These are phyloP conservation scores for Caenorhabditis brenneri DNA, from an alignment of 1,140 invertebrate genomes.

Conservation along the genomic window DNA sequence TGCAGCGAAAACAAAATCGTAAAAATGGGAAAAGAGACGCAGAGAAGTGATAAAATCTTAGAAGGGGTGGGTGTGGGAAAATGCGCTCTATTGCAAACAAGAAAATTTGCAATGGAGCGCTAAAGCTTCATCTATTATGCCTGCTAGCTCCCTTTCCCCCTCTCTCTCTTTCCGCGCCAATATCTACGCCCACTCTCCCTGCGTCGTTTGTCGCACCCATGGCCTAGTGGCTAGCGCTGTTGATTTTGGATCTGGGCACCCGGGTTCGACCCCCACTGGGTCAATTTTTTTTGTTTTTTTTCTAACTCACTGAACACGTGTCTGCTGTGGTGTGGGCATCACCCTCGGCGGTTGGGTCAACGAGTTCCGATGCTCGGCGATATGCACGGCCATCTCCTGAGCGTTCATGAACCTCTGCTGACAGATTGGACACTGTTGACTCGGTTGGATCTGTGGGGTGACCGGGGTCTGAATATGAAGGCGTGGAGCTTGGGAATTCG, in stretches of 20 bases:
- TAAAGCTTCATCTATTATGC: no score
- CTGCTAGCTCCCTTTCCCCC: no score
- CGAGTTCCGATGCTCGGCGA: conserved; percentile 58
- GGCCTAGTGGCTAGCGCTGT: no score
- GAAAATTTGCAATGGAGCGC: no score
- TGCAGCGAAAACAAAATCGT: background rate
- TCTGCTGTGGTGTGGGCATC: background rate
- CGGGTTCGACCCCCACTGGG: no score
- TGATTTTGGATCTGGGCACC: no score
- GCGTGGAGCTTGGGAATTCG: background rate
- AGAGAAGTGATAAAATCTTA: background rate
- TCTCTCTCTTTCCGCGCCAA: no score
- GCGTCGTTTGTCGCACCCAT: no score
- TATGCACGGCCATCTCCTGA: conserved; percentile 53
- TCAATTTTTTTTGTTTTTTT: no score
- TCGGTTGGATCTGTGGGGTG: background rate
- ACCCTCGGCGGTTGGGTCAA: conserved; percentile 29
- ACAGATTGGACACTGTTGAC: conserved; percentile 94
- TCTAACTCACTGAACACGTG: background rate
- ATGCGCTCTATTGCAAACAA: no score
- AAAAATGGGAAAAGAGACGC: background rate
- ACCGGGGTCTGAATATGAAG: background rate
- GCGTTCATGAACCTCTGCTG: conserved; percentile 77
- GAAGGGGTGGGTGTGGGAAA: background rate
- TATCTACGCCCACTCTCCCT: no score